Evolutionary conservation across 2,888 invertebrate genomes (phyloP).

Genomic region (Noctua janthe): DNA sequence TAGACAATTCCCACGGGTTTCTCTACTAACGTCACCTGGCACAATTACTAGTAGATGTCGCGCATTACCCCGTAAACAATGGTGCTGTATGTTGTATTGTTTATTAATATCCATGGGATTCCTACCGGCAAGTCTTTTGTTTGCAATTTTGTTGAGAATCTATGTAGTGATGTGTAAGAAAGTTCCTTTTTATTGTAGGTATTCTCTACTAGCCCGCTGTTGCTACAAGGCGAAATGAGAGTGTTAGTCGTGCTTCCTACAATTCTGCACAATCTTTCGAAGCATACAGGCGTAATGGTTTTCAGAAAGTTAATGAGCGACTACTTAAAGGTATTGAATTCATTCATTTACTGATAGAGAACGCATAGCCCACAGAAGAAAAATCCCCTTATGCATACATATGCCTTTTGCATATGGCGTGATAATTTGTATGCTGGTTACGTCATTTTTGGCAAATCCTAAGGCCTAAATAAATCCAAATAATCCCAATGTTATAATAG

Average conservation of each 20-base stretch:
- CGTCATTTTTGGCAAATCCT: not conserved
- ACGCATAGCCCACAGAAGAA: not conserved
- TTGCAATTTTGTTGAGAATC: constrained; percentile 26
- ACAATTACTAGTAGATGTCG: constrained; percentile 25
- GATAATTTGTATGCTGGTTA: not conserved
- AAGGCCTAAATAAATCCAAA: not conserved
- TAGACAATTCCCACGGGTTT: constrained; percentile 62
- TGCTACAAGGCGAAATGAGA: not conserved
- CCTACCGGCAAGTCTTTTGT: constrained; percentile 37
- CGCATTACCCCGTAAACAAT: constrained; percentile 58
- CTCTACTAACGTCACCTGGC: constrained; percentile 49
- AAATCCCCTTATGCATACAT: not conserved
- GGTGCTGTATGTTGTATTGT: constrained; percentile 41
- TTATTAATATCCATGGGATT: constrained; percentile 50
- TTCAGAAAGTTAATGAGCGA: not conserved
- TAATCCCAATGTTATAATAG: not conserved
- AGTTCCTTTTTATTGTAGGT: not conserved
- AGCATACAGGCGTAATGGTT: not conserved
- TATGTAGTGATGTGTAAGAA: constrained; percentile 14
- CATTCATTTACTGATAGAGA: not conserved
- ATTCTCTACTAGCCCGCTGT: not conserved
- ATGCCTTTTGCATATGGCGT: not conserved
- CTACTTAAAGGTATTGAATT: not conserved
- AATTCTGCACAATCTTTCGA: not conserved
- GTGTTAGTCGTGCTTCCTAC: not conserved